Evolutionary conservation across 2,113 vertebrate genomes (phyloP), one percentile per base, ranked within the genome.

Genomic region (Anser brachyrhynchus): DNA sequence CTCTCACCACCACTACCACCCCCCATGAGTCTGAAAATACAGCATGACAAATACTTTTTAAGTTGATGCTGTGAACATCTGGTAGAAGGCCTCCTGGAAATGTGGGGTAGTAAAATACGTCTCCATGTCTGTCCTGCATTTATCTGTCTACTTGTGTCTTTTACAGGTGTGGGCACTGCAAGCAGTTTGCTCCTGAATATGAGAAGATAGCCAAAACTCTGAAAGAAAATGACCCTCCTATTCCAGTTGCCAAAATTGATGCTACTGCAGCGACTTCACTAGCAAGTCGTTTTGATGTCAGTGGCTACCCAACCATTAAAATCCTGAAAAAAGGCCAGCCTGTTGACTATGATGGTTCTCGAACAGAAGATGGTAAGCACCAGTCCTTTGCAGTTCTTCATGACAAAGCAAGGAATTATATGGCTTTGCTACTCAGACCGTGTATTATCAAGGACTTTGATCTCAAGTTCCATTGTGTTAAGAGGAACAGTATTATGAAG

Each of bases 291-390:
- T 99, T 99, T 71, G 99, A 99, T 1, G 98, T 99, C 91, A 98
- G 98, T 9, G 99, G 99, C 29, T 99, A 99, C 89, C 99, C 99
- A 80, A 99, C 99, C 86, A 98, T 99, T 91, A 99, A 99, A 98
- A 99, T 99, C 88, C 91, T 99, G 54, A 99, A 99, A 93, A 99
- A 99, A 28, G 99, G 99, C 11, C 98, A 99, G 49, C 84, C 99
- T 8, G 95, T 99, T 69, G 99, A 99, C 89, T 99, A 99, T 4
- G 99, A 99, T 0, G 99, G 99, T 69, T 97, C 98, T n/a, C 97
- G 99, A 62, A 98, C 98, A 0, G 98, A 99, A 95, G 97, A 97
- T 29, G 99, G 99, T 99, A 95, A 97, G 97, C 4, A 28, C 9
- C 13, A 11, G 18, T 44, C 15, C 39, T 31, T 83, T 64, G 69